phyloP scores from a whole-genome alignment of 2,113 vertebrate species.

The Phyllostomus discolor region DNA sequence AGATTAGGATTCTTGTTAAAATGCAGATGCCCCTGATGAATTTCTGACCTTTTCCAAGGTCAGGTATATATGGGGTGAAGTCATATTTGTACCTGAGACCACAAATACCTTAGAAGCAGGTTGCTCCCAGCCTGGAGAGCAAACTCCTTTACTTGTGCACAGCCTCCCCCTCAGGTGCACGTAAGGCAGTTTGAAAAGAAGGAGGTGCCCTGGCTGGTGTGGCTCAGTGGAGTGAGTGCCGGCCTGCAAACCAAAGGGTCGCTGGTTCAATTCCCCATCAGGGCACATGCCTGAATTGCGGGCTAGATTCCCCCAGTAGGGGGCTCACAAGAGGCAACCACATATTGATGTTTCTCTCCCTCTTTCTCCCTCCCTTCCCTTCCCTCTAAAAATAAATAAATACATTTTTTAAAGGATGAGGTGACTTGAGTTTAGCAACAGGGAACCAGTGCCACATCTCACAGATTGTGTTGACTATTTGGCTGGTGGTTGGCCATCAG shows the following conservation, averaged over 20 bases:
- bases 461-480: not conserved
- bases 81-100: not conserved
- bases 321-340: no score
- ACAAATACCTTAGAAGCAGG: not conserved
- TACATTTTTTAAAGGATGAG: not conserved
- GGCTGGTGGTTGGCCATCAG: not conserved
- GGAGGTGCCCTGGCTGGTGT: not conserved
- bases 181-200: not conserved
- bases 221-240: no score
- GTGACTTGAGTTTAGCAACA: not conserved
- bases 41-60: conserved; percentile 25
- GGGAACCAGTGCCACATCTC: not conserved
- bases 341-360: no score
- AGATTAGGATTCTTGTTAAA: not conserved
- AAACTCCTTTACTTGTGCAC: not conserved
- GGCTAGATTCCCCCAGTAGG: no score
- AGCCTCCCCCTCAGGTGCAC: not conserved
- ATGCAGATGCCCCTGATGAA: not conserved
- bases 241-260: no score
- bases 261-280: no score
- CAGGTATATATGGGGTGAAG: not conserved
- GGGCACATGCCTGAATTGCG: no score
- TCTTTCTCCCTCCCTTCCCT: no score
- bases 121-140: not conserved
- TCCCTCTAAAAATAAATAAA: no score